These are phyloP conservation scores for Chrysomela aeneicollis DNA, from an alignment of 2,888 invertebrate species.

Conservation along the genomic window DNA sequence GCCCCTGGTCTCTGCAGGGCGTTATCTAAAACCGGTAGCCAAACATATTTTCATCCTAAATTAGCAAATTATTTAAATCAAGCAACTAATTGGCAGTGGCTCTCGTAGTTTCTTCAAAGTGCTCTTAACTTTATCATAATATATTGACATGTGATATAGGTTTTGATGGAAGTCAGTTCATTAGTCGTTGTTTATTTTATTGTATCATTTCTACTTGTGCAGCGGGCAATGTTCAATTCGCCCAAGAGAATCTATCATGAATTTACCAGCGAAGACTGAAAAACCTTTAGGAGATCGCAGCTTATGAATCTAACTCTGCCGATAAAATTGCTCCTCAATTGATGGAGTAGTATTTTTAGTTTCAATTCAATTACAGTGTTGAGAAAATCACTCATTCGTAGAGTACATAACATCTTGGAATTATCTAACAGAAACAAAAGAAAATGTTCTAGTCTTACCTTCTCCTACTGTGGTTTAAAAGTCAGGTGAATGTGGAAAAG, in stretches of 20 bases:
- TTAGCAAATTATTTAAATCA: slow-evolving; percentile 49
- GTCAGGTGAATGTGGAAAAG: too few relatives aligned
- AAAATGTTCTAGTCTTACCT: too few relatives aligned
- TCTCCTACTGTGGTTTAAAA: too few relatives aligned
- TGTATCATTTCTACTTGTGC: slow-evolving; percentile 17
- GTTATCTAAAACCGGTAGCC: slow-evolving; percentile 45
- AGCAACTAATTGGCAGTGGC: slow-evolving; percentile 41
- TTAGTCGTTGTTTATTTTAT: slow-evolving; percentile 34
- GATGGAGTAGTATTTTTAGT: too few relatives aligned
- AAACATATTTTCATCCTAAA: slow-evolving; percentile 41
- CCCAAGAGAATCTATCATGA: neutral
- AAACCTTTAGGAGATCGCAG: too few relatives aligned
- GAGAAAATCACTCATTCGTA: too few relatives aligned
- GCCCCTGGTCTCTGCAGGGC: slow-evolving; percentile 28
- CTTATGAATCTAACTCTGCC: too few relatives aligned
- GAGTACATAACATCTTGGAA: too few relatives aligned
- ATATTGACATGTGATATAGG: slow-evolving; percentile 39
- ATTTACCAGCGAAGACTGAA: too few relatives aligned
- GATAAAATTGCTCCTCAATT: too few relatives aligned
- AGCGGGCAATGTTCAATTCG: slow-evolving; percentile 11
- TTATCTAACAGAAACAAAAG: too few relatives aligned
- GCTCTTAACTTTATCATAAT: slow-evolving; percentile 40
- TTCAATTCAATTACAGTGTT: too few relatives aligned
- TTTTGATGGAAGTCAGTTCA: slow-evolving; percentile 37
- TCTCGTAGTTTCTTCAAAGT: slow-evolving; percentile 30